Conservation (phyloP, 2,888 invertebrate genomes). For the Pocota personata region DNA sequence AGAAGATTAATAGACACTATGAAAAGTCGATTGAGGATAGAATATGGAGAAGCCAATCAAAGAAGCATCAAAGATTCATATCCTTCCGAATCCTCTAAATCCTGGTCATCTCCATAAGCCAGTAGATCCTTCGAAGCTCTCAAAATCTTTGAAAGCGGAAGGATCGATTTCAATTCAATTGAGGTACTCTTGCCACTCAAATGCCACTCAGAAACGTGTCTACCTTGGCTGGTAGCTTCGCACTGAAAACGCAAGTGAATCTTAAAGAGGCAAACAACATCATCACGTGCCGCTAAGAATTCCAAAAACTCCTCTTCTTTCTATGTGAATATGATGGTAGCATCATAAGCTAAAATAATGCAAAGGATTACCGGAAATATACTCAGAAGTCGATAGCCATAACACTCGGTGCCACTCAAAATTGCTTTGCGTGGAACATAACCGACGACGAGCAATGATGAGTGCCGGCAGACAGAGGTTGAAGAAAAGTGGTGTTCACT, state of each 20-base stretch:
- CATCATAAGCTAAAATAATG: neutral
- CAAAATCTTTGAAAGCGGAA: neutral
- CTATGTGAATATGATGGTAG: neutral
- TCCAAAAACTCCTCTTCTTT: neutral
- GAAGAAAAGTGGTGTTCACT: conserved; percentile 15
- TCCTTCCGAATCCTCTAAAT: too few relatives aligned
- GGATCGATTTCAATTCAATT: neutral
- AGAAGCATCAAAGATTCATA: too few relatives aligned
- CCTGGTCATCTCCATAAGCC: too few relatives aligned
- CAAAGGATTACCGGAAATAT: conserved; percentile 42
- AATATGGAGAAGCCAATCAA: too few relatives aligned
- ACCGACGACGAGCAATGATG: neutral
- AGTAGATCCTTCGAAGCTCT: neutral
- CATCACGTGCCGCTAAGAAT: neutral
- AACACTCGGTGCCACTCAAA: conserved; percentile 27
- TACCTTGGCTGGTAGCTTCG: neutral
- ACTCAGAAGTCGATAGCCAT: conserved; percentile 6
- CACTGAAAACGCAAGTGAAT: neutral
- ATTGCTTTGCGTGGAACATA: neutral
- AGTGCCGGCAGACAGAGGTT: neutral
- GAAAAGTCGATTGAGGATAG: too few relatives aligned
- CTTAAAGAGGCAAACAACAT: neutral
- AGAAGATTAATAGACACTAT: too few relatives aligned
- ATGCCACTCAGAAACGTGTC: neutral
- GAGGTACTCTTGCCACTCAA: neutral